Base-by-base conservation (phyloP, 2,113 vertebrate species). In the Caretta caretta region DNA sequence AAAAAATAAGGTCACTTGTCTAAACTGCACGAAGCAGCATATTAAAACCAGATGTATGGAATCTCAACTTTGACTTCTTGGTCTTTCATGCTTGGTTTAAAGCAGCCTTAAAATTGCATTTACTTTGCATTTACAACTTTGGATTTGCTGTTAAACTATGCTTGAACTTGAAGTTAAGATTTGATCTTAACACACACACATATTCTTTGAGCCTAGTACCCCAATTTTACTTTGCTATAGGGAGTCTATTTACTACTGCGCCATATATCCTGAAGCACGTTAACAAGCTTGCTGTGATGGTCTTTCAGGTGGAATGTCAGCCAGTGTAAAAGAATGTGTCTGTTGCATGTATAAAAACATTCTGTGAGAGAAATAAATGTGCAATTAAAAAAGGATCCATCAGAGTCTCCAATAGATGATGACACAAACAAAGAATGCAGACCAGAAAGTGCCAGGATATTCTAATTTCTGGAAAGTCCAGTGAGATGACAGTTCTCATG, bases 11-110 rank as follows among this genome's bases (percentile, higher is more conserved):
- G 92, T 97, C 25, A 51, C 95, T 98, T 97, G 95, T 98, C 97
- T 97, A 97, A 98, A 98, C 92, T 95, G 87, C 87, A 96, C 94
- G 86, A 89, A 86, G 96, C 92, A 25, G 85, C 42, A 89, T 97
- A 98, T 98, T 98, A 97, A 96, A 98, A 98, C 97, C 98, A 98
- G 98, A 98, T 98, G 98, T 93, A 97, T 85, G 93, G 95, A 98
- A 98, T 97, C 96, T 98, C 96, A 96, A 90, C 97, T 98, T 98
- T 97, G 97, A 98, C 97, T 98, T 89, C 92, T 97, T 95, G 97
- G 97, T 97, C 98, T 98, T 98, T 98, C 97, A 98, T 98, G 98
- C 98, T 98, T 98, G 93, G 97, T 98, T 98, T 98, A 97, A 98
- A 97, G 96, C 97, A 97, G 96, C 96, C 97, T 98, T 98, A 97